These are phyloP conservation scores for Anthopleura sola DNA, from an alignment of 64 coral and sea anemone genomes.

Conservation along the genomic window DNA sequence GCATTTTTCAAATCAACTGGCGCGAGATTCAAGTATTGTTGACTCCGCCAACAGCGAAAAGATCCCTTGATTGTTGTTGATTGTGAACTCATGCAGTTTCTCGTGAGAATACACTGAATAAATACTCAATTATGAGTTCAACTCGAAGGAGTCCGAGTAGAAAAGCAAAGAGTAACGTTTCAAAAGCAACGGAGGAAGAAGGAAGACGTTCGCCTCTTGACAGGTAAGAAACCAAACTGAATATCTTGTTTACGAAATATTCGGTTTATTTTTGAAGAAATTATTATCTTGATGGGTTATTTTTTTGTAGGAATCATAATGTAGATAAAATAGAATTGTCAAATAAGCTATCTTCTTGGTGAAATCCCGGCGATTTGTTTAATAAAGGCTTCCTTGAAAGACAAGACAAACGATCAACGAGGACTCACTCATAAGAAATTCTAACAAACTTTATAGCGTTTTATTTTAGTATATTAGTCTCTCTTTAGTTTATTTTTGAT, in stretches of 20 bases:
- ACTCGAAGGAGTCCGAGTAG: not conserved
- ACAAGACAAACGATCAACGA: too few species aligned
- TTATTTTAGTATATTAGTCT: not conserved
- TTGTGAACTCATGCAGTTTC: not conserved
- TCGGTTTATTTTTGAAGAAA: not conserved
- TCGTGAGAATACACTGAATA: not conserved
- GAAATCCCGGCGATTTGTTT: not conserved
- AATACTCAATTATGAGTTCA: constrained; percentile 10
- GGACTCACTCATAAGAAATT: too few species aligned
- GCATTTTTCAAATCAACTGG: constrained; percentile 22
- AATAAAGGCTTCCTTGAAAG: not conserved
- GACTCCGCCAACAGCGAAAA: not conserved
- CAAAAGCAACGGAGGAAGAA: not conserved
- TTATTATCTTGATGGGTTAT: not conserved
- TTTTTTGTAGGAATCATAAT: not conserved
- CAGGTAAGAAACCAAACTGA: not conserved
- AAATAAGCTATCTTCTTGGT: not conserved
- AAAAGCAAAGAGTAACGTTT: not conserved
- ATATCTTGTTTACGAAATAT: not conserved
- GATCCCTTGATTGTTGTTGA: not conserved
- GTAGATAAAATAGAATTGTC: not conserved
- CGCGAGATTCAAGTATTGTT: constrained; percentile 6
- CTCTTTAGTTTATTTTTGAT: not conserved
- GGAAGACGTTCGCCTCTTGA: not conserved
- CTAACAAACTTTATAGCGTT: too few species aligned